Evolutionary conservation across 2,113 vertebrate genomes (phyloP), one percentile per base, ranked within the genome.

Genomic region (Carassius auratus): DNA sequence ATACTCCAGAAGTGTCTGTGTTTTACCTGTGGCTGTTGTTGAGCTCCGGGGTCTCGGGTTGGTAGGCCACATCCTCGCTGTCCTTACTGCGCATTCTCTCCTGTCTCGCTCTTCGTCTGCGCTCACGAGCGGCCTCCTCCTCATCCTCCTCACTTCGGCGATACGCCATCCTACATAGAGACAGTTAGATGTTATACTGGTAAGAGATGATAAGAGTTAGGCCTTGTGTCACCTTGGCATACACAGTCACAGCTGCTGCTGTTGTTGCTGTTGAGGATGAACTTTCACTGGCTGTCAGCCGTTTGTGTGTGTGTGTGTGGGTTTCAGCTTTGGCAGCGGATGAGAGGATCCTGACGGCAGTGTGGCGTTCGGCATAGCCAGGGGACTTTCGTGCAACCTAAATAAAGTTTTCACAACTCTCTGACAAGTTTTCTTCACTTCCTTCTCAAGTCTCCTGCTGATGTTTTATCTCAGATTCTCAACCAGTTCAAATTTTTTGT

Each of bases 51-150:
- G 93, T 95, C 78, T 97, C 96, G 0, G 92, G 85, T 87, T 95
- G 94, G 78, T 94, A 93, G 76, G 94, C 85, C 19, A 92, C 81
- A 36, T 97, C 97, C 61, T 97, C 97, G 1, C 94, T 93, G 17
- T 97, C 95, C 83, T 88, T 90, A 90, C 61, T 86, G 87, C 93
- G 93, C 90, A 98, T 88, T 76, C 97, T 95, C 83, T 99, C 98
- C 91, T 98, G 97, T 5, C 98, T 95, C 57, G 97, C 98, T 59
- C 97, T 91, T 87, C 98, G 96, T 80, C 98, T 96, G 36, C 97
- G 96, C 87, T 99, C 98, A 2, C 97, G 94, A 52, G 97, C 97
- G 0, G 97, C 97, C 93, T 99, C 98, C 86, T 99, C 98, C 0
- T 99, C 98, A 3, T 99, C 98, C 0, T 99, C 98, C 0, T 98